Base-by-base conservation (phyloP, 2,888 invertebrate genomes). In the Dicyrtoma fusca region DNA sequence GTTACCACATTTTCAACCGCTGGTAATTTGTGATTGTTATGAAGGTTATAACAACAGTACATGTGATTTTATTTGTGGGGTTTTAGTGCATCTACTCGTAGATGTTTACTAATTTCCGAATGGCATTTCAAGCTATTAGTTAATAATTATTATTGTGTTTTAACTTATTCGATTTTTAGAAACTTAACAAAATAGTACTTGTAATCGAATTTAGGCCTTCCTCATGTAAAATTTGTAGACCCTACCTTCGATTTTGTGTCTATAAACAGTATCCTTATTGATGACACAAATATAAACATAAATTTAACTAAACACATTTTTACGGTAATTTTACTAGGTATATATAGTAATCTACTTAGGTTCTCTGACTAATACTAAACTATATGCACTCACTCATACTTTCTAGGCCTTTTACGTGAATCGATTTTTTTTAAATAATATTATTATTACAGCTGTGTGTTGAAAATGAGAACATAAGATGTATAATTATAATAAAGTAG, bases 161-260 rank as follows among this genome's bases (percentile, higher is more conserved):
- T 63, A 47, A 42, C n/a, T 19, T 45, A 47, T 19, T 45, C 45
- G 63, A 21, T 47, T 19, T 34, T 49, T 49, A 49, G 17, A 49
- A 49, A 49, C 11, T 49, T 49, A 49, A 49, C 14, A 49, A 49
- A 64, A 51, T 51, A 25, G 66, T 66, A 66, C 66, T 66, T 68
- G 68, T 68, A 68, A 68, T 68, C 55, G 55, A 68, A 57, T 68
- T 68, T 57, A 68, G 68, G 68, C 68, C 68, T 68, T 68, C 68
- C 68, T 68, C 25, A 57, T 68, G 45, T 66, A 66, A 49, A 68
- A 68, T 57, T 57, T 68, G 68, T 68, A 68, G 68, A 55, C 17
- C 42, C n/a, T 26, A 44, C 42, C 68, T 68, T 57, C 68, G 21
- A 66, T 64, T 65, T 49, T 65, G 49, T 51, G 51, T 51, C 51